Percentiles rank a stretch among this genome's conserved stretches.
These are phyloP conservation scores for Lucifuga dentata DNA, from an alignment of 2,113 vertebrate species.

Conservation along the genomic window DNA sequence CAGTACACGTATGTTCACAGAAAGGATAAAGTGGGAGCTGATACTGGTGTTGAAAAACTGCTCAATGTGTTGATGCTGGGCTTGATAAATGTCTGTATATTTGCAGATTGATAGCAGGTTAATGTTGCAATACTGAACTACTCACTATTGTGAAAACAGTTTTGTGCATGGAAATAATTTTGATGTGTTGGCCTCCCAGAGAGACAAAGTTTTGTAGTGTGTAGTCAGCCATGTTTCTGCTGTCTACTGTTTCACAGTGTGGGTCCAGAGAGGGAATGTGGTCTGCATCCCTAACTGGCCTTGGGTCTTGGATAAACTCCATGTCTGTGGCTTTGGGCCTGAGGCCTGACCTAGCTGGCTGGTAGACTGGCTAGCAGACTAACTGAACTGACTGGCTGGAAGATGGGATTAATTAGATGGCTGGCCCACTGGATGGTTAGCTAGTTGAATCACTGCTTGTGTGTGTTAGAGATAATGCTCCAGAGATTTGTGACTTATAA, in stretches of 20 bases:
- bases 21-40: too few species aligned
- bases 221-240: background rate
- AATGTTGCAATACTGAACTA: background rate
- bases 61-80: background rate
- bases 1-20: too few species aligned
- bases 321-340: conserved; percentile 52
- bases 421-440: conserved; percentile 30
- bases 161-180: background rate
- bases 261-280: conserved; percentile 12
- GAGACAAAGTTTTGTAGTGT: background rate
- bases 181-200: background rate
- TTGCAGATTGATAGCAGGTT: background rate
- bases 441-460: conserved; percentile 25
- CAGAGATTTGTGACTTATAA: conserved; percentile 16
- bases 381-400: conserved; percentile 35
- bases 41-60: background rate
- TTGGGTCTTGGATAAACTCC: conserved; percentile 21
- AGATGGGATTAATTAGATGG: conserved; percentile 37
- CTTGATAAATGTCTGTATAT: background rate
- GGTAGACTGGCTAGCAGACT: conserved; percentile 20
- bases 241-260: conserved; percentile 9
- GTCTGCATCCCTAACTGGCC: conserved; percentile 12
- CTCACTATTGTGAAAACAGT: background rate
- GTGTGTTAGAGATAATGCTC: background rate
- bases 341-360: conserved; percentile 50